phyloP scores from a whole-genome alignment of 2,113 vertebrate genomes.

The Gila orcuttii region DNA sequence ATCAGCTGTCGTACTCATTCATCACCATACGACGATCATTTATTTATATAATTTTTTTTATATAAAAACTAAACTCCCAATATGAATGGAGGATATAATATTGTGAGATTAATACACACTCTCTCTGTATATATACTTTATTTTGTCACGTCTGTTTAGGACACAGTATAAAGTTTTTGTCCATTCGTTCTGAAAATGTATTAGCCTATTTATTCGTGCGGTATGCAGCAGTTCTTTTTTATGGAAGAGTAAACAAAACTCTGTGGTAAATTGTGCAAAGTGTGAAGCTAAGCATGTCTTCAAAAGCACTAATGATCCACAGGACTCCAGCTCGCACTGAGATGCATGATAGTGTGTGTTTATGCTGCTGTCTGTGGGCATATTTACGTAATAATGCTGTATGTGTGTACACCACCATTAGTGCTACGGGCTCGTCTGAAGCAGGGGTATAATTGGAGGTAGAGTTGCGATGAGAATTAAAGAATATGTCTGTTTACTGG shows the following conservation, averaged over 20 bases:
- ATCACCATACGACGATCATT: too few relatives aligned
- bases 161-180: neutral
- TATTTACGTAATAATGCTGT: conserved; percentile 20
- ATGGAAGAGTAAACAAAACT: neutral
- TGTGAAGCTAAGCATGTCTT: conserved; percentile 38
- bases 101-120: too few relatives aligned
- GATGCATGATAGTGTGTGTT: conserved; percentile 17
- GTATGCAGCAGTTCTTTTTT: conserved; percentile 7
- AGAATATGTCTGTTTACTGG: neutral
- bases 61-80: too few relatives aligned
- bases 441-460: conserved; percentile 5
- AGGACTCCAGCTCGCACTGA: neutral
- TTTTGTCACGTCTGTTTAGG: neutral
- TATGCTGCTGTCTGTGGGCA: conserved; percentile 17
- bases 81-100: too few relatives aligned
- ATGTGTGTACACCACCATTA: conserved; percentile 15
- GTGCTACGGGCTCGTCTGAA: neutral
- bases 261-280: conserved; percentile 15
- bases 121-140: neutral
- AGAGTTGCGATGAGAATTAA: neutral
- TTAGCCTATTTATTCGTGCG: conserved; percentile 16
- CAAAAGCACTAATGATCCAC: neutral
- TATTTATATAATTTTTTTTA: too few relatives aligned
- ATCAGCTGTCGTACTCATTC: too few relatives aligned
- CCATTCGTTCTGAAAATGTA: conserved; percentile 4